phyloP scores from a whole-genome alignment of 2,797 vertebrate genomes.

The Delichon dasypus region DNA sequence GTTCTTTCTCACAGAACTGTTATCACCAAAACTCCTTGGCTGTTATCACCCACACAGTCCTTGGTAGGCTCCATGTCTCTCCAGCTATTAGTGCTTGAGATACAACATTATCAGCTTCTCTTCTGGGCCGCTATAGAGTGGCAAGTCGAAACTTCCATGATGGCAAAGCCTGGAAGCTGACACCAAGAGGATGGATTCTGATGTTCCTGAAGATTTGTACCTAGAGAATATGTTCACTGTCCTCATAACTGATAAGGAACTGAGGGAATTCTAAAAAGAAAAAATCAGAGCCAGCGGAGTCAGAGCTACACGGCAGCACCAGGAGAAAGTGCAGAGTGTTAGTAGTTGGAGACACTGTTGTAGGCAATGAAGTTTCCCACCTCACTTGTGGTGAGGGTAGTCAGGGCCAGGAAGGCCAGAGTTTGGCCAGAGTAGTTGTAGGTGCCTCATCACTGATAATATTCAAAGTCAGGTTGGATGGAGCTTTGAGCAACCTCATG shows the following conservation, averaged over 20 bases:
- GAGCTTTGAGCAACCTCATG: neutral
- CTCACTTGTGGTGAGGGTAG: neutral
- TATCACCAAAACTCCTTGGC: neutral
- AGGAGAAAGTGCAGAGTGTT: neutral
- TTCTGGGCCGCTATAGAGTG: neutral
- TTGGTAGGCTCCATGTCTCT: neutral
- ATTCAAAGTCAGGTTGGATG: neutral
- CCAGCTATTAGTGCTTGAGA: neutral
- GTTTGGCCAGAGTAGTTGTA: neutral
- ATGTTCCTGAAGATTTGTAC: neutral
- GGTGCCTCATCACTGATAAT: neutral
- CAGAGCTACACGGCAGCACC: neutral
- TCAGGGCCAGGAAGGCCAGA: neutral
- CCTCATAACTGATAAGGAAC: neutral
- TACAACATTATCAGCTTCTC: neutral
- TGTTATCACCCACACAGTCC: neutral
- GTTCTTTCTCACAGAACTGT: neutral
- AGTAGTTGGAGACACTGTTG: neutral
- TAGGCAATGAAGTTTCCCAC: neutral
- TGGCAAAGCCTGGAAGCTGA: neutral
- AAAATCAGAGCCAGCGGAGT: neutral
- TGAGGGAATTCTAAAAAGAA: neutral
- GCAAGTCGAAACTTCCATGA: neutral
- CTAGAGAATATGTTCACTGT: neutral
- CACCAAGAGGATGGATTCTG: neutral